phyloP scores from a whole-genome alignment of 1,140 invertebrate species.

The Eurosta solidaginis region DNA sequence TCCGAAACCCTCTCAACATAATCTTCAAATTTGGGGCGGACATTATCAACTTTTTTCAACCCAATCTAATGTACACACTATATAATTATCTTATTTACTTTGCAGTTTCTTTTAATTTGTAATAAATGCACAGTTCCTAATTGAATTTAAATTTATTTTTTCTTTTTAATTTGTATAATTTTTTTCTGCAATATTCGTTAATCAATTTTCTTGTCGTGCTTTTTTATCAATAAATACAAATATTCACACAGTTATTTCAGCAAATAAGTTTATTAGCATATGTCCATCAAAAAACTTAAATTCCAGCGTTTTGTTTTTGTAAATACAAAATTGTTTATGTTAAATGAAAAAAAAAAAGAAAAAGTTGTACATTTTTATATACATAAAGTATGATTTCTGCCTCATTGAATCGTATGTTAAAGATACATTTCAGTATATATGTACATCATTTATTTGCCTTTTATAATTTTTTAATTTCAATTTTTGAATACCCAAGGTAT shows the following conservation, averaged over 20 bases:
- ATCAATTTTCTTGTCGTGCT: too few species aligned
- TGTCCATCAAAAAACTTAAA: background rate
- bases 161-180: background rate
- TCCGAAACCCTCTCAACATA: too few species aligned
- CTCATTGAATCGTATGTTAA: background rate
- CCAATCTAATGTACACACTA: too few species aligned
- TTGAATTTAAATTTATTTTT: background rate
- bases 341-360: too few species aligned
- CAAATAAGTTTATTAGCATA: background rate
- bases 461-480: background rate
- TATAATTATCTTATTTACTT: background rate
- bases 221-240: background rate
- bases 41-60: too few species aligned
- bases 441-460: background rate
- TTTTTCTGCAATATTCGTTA: too few species aligned
- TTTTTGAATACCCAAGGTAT: background rate
- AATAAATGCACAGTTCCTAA: constrained; percentile 1
- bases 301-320: background rate
- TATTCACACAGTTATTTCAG: background rate
- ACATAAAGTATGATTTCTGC: background rate
- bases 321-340: too few species aligned
- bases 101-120: background rate
- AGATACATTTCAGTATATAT: background rate
- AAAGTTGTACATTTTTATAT: background rate
- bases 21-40: too few species aligned